A percentile compares a stretch with the other conserved stretches of the same genome.
phyloP scores from a whole-genome alignment of 2,797 vertebrate species.

The Loriculus beryllinus region DNA sequence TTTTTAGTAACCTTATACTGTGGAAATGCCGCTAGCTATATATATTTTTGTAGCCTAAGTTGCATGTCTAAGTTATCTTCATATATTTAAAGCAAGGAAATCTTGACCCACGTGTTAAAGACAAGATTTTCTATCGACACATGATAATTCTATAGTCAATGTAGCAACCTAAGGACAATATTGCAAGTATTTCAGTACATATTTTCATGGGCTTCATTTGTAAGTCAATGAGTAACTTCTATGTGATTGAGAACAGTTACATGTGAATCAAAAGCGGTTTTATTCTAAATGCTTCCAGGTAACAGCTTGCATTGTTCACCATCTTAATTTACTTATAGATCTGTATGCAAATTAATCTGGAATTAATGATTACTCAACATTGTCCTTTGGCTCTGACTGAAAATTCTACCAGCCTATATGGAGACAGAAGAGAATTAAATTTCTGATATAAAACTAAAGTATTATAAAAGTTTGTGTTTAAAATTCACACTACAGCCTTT shows the following conservation, averaged over 20 bases:
- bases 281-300: neutral
- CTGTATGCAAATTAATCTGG: neutral
- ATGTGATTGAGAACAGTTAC: neutral
- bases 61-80: neutral
- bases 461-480: neutral
- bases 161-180: neutral
- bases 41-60: neutral
- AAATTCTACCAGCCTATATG: neutral
- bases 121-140: neutral
- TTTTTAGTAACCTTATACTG: neutral
- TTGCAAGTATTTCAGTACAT: neutral
- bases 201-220: neutral
- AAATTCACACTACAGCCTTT: neutral
- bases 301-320: neutral
- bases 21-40: neutral
- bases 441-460: neutral
- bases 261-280: neutral
- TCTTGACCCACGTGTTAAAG: neutral
- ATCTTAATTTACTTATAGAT: neutral
- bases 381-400: neutral
- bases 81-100: neutral
- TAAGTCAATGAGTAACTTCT: neutral
- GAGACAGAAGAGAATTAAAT: neutral
- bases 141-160: neutral
- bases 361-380: neutral